phyloP scores from a whole-genome alignment of 2,888 invertebrate species.

The Watsonalla binaria region DNA sequence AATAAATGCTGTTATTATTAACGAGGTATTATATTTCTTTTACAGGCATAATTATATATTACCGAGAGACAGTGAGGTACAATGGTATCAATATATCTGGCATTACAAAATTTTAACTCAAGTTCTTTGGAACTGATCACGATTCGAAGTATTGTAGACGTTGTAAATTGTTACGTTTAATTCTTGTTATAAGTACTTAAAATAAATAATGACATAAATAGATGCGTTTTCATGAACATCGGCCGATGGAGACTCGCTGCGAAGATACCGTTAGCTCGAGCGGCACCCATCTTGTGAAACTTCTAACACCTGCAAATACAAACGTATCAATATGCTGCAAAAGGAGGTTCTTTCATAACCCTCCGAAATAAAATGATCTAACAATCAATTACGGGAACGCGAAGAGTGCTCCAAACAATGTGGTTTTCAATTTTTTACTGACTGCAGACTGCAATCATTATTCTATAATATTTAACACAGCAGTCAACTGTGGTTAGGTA shows the following conservation, averaged over 20 bases:
- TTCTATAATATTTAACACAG: too few relatives aligned
- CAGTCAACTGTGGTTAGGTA: too few relatives aligned
- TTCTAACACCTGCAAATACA: constrained; percentile 34
- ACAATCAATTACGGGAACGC: too few relatives aligned
- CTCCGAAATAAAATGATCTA: neutral
- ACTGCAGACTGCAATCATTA: too few relatives aligned
- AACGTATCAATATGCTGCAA: constrained; percentile 1
- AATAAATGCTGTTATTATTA: constrained; percentile 58
- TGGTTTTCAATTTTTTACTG: too few relatives aligned
- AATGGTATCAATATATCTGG: constrained; percentile 34
- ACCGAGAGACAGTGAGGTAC: constrained; percentile 11
- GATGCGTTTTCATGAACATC: constrained; percentile 38
- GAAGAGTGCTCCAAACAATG: too few relatives aligned
- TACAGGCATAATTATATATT: constrained; percentile 12
- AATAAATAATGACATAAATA: constrained; percentile 64
- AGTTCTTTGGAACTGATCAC: constrained; percentile 13
- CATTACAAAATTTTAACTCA: constrained; percentile 43
- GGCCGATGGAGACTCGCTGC: constrained; percentile 18
- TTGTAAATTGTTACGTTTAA: constrained; percentile 43
- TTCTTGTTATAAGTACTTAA: constrained; percentile 35
- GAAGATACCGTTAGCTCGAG: constrained; percentile 46
- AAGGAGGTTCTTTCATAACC: too few relatives aligned
- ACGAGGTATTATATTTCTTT: constrained; percentile 30
- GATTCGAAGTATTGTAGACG: constrained; percentile 32
- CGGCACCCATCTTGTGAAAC: constrained; percentile 49